Base-by-base conservation (phyloP, 2,113 vertebrate genomes). In the Meles meles region DNA sequence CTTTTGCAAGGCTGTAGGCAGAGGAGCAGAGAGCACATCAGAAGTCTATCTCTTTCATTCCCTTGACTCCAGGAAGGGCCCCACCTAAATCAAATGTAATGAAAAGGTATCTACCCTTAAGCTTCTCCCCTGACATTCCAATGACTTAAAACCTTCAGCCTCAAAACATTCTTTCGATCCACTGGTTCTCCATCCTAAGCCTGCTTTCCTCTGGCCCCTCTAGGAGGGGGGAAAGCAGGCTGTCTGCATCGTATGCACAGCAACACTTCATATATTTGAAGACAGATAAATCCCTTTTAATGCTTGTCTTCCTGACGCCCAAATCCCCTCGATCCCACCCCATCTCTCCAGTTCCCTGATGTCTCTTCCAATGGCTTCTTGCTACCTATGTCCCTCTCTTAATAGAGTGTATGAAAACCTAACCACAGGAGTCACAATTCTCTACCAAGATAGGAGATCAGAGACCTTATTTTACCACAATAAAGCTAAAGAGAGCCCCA, bases 261-360 rank as follows among this genome's bases (percentile, higher is more conserved):
- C 65, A 94, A 97, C 97, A 97, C 93, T 97, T 97, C 96, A 97
- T 97, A 94, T 97, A 93, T 97, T 94, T 94, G 95, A 96, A 97
- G 81, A 85, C 93, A 97, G 93, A 94, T 95, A 97, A 98, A 97
- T 97, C 97, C 93, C 74, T 84, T 89, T 89, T 97, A 97, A 98
- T 94, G 87, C 94, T 94, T 76, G 61, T 97, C 97, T 98, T 98
- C 96, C 95, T 91, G 86, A 88, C 44, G 86, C 67, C 57, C 34
- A 97, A 97, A 97, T 90, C 87, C 87, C 77, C 79, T 91, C 1
- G 0, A 83, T 95, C 81, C 90, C 39, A 74, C 76, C 52, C 84
- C 39, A 25, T 57, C 91, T 77, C 91, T 95, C 72, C 15, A 52
- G 85, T 34, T 96, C 82, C 88, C 88, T 59, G 76, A 57, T 34